Percentiles rank a stretch among this genome's conserved stretches.
Evolutionary conservation across 2,797 vertebrate species (phyloP).

Genomic region (Acrossocheilus fasciatus): DNA sequence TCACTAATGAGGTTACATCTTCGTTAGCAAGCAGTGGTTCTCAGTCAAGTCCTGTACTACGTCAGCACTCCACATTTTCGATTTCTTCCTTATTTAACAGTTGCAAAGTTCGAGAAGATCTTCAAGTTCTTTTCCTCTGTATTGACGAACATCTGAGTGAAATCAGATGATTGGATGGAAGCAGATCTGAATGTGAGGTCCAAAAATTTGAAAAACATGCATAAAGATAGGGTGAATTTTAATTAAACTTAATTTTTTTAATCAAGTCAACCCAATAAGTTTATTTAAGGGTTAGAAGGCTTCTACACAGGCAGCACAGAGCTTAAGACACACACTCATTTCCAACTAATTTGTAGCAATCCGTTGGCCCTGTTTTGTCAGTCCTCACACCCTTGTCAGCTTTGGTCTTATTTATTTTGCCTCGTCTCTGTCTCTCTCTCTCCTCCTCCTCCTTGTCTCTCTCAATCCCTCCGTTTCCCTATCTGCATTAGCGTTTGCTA

Average conservation of each 20-base stretch:
- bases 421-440: conserved; percentile 7
- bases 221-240: not conserved
- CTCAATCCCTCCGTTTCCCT: conserved; percentile 3
- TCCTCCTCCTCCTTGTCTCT: conserved; percentile 36
- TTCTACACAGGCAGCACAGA: not conserved
- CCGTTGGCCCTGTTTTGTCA: conserved; percentile 20
- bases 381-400: conserved; percentile 45
- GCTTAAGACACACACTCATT: not conserved
- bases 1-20: not conserved
- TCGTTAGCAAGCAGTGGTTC: not conserved
- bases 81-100: not conserved
- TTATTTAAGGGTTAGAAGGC: not conserved
- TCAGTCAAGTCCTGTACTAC: not conserved
- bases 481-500: conserved; percentile 28
- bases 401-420: conserved; percentile 31
- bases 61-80: not conserved
- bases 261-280: not conserved
- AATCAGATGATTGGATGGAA: not conserved
- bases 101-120: not conserved
- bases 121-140: not conserved
- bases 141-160: not conserved
- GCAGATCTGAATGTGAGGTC: not conserved
- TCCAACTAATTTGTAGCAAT: conserved; percentile 9
- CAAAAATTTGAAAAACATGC: not conserved
- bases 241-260: not conserved